phyloP scores from a whole-genome alignment of 2,113 vertebrate species.

The Lepus europaeus region DNA sequence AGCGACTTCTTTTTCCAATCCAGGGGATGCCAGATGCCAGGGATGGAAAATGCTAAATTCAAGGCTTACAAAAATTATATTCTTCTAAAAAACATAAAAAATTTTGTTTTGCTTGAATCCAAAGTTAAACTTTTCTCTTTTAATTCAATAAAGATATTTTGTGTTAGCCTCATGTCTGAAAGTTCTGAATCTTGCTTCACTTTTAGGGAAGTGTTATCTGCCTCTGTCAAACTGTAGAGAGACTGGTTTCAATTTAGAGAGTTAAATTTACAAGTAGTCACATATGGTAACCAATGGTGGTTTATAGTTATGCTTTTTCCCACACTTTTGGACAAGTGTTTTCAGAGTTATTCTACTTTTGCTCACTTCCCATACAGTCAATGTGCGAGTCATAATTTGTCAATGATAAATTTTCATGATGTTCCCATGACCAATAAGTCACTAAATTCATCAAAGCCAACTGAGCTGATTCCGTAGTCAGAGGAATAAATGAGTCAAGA shows the following conservation, averaged over 20 bases:
- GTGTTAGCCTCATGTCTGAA: background rate
- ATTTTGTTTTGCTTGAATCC: background rate
- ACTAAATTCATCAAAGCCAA: background rate
- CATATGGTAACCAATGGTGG: background rate
- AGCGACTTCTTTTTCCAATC: background rate
- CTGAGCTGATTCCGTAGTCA: background rate
- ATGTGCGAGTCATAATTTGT: background rate
- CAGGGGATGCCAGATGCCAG: background rate
- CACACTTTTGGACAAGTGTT: background rate
- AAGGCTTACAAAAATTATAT: background rate
- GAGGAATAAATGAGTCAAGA: background rate
- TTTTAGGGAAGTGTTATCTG: background rate
- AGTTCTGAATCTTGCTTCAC: background rate
- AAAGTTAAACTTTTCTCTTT: background rate
- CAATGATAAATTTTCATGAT: background rate
- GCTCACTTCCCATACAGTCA: background rate
- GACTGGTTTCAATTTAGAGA: slow-evolving; percentile 12
- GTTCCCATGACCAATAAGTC: background rate
- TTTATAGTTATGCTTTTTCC: background rate
- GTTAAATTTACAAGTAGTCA: background rate
- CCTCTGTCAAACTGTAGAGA: background rate
- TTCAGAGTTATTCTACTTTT: background rate
- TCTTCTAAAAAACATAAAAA: slow-evolving; percentile 36
- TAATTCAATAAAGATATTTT: background rate
- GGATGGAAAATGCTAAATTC: background rate